Percentiles rank a stretch among this genome's conserved stretches.
Evolutionary conservation across 2,888 invertebrate genomes (phyloP).

Genomic region (Bugulina stolonifera): DNA sequence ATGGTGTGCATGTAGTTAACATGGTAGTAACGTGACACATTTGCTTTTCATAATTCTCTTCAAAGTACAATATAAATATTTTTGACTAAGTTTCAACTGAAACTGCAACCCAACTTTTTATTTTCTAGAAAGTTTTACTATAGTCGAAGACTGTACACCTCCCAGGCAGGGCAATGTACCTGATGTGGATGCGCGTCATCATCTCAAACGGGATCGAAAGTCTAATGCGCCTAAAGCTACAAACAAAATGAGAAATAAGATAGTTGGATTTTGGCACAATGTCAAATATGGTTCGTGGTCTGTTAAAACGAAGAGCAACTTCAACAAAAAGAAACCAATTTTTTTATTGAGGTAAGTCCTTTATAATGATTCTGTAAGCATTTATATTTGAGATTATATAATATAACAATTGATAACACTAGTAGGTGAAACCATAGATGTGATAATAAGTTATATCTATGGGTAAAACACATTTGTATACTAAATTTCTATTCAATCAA

Average conservation of each 20-base stretch:
- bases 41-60: too few relatives aligned
- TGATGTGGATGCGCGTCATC: not conserved
- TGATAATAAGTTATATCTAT: too few relatives aligned
- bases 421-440: too few relatives aligned
- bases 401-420: too few relatives aligned
- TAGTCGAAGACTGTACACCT: not conserved
- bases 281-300: slow-evolving; percentile 77
- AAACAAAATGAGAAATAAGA: slow-evolving; percentile 71
- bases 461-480: too few relatives aligned
- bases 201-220: not conserved
- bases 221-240: slow-evolving; percentile 30
- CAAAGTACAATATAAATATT: too few relatives aligned
- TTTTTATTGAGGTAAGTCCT: slow-evolving; percentile 69
- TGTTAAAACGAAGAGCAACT: slow-evolving; percentile 66
- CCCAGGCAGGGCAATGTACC: not conserved
- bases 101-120: not conserved
- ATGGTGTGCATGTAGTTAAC: too few relatives aligned
- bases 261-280: slow-evolving; percentile 85
- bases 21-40: too few relatives aligned
- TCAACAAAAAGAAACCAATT: slow-evolving; percentile 79
- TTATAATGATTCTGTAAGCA: not conserved
- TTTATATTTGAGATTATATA: too few relatives aligned
- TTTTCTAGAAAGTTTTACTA: slow-evolving; percentile 2
- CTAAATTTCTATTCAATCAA: too few relatives aligned
- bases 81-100: too few relatives aligned